A percentile compares a stretch with the other conserved stretches of the same genome.
phyloP scores from a whole-genome alignment of 2,888 invertebrate species.

The Drosophila rubida region DNA sequence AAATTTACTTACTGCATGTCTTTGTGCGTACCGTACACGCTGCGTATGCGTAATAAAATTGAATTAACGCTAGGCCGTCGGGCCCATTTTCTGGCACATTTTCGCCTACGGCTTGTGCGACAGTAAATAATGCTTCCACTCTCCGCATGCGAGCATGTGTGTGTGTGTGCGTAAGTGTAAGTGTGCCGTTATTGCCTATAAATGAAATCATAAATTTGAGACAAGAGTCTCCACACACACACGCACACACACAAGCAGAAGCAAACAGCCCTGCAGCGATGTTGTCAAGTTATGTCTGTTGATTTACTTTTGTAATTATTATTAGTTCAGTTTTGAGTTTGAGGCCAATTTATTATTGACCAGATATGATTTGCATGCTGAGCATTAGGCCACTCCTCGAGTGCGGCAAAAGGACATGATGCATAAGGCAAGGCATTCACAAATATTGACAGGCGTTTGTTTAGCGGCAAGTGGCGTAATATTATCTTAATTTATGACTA shows the following conservation, averaged over 20 bases:
- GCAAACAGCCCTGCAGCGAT: conserved; percentile 13
- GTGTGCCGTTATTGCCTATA: conserved; percentile 51
- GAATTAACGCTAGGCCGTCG: conserved; percentile 59
- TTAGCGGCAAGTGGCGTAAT: conserved; percentile 39
- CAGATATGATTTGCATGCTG: conserved; percentile 33
- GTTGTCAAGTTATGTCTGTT: conserved; percentile 37
- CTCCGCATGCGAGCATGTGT: background rate
- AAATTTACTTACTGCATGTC: conserved; percentile 49
- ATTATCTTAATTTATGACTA: conserved; percentile 57
- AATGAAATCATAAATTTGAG: conserved; percentile 68
- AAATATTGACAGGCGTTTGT: conserved; percentile 50
- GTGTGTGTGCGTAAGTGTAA: background rate
- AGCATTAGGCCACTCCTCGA: too few species aligned
- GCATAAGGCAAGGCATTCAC: conserved; percentile 3
- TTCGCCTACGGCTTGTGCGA: conserved; percentile 46
- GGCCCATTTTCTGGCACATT: conserved; percentile 54
- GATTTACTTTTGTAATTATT: conserved; percentile 63
- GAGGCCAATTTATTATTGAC: conserved; percentile 50
- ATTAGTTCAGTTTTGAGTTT: conserved; percentile 54
- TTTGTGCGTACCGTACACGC: conserved; percentile 34
- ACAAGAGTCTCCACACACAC: conserved; percentile 31
- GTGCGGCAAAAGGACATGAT: conserved; percentile 16
- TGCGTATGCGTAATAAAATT: conserved; percentile 74
- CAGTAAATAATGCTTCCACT: conserved; percentile 53
- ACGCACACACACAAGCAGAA: conserved; percentile 1